Base-by-base conservation (phyloP, 2,888 invertebrate species). In the Schizaphis graminum region DNA sequence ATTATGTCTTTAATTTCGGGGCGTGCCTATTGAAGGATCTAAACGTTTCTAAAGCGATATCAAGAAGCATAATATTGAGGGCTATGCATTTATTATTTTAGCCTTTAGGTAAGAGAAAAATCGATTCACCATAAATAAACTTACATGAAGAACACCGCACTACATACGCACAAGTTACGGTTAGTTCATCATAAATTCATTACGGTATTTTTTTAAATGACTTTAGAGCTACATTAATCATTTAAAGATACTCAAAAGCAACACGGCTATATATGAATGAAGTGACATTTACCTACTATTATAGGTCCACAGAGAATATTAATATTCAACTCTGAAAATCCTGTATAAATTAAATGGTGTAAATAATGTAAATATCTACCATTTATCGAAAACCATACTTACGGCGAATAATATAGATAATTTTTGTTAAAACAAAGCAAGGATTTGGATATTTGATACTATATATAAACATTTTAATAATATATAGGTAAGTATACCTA, bases 141-240 rank as follows among this genome's bases (percentile, higher is more conserved):
- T 16, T 1, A 21, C 13, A 44, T 28, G 89, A 44, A 16, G 24
- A 44, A 89, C 28, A 28, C 44, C 26, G 13, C 44, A 28, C 57
- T 89, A 57, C 5, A 41, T 89, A 89, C 57, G 44, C 8, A 89
- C 21, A 35, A 35, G 35, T 89, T 56, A 28, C 13, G 28, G 44
- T 89, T 57, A 16, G 57, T 28, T 89, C 57, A 89, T 89, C 87
- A 88, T 44, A 89, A 89, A 89, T 89, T 89, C 44, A 89, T 61
- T 44, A 61, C 89, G 28, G 16, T 89, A 89, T 77, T 77, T 77
- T 28, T 44, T 89, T 57, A 89, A 89, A 89, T 57, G 13, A 57
- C 44, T 57, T 44, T 11, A 21, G 28, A 44, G 89, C 57, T 89
- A 26, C 28, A 89, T 57, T 57, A 57, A 89, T 57, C 57, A 89